A percentile compares a stretch with the other conserved stretches of the same genome.
Evolutionary conservation across 2,113 vertebrate species (phyloP).

Genomic region (Periophthalmus modestus): DNA sequence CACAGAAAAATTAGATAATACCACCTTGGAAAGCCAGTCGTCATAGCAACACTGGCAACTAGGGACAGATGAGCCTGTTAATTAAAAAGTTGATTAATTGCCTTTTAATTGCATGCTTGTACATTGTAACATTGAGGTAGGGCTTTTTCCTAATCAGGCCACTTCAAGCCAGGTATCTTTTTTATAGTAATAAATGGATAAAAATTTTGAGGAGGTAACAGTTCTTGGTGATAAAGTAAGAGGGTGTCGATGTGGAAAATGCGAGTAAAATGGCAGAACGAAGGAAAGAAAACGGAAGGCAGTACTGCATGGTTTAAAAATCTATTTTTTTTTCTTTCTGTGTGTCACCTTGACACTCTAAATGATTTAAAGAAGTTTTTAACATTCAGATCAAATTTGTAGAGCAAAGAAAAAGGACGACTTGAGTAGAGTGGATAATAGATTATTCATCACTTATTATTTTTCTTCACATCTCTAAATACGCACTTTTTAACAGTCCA

Average conservation of each 20-base stretch:
- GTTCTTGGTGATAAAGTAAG: constrained; percentile 25
- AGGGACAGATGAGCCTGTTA: constrained; percentile 46
- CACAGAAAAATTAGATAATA: constrained; percentile 32
- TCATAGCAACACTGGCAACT: constrained; percentile 67
- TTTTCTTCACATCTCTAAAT: not conserved
- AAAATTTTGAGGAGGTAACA: not conserved
- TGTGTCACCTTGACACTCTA: too few species aligned
- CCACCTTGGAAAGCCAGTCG: constrained; percentile 44
- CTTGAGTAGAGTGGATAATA: too few species aligned
- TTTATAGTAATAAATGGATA: not conserved
- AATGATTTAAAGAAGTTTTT: too few species aligned
- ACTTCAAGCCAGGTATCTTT: constrained; percentile 15
- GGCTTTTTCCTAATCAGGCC: constrained; percentile 46
- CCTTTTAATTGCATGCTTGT: constrained; percentile 63
- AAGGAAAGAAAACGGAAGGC: not conserved
- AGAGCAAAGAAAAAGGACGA: too few species aligned
- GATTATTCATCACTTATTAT: not conserved
- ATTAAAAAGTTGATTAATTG: constrained; percentile 75
- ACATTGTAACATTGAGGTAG: constrained; percentile 42
- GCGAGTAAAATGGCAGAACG: constrained; percentile 2
- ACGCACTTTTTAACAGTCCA: not conserved
- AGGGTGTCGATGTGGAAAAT: constrained; percentile 5
- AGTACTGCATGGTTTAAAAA: too few species aligned
- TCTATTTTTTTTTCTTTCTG: too few species aligned
- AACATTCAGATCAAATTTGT: too few species aligned